A percentile compares a stretch with the other conserved stretches of the same genome.
Evolutionary conservation across 2,888 invertebrate species (phyloP).

Genomic region (Mayetiola destructor): DNA sequence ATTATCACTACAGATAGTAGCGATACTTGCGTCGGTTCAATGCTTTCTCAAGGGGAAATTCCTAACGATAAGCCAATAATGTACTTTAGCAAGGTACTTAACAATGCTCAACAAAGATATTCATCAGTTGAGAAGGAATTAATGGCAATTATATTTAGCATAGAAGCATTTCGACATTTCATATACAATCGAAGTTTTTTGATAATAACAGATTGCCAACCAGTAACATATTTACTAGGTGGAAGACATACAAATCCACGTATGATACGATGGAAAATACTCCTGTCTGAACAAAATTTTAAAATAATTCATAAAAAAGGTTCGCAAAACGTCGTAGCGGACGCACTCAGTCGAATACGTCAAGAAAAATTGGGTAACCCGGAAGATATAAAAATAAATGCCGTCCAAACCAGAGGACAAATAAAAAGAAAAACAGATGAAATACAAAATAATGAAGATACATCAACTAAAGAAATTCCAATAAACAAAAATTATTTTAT

Average conservation of each 20-base stretch:
- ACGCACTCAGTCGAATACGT: not conserved
- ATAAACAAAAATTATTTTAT: not conserved
- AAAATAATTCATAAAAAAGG: not conserved
- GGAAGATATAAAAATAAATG: not conserved
- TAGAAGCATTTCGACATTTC: not conserved
- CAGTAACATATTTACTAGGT: not conserved
- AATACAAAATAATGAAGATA: not conserved
- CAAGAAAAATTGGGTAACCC: not conserved
- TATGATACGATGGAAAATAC: not conserved
- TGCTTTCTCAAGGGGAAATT: not conserved
- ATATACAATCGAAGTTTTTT: not conserved
- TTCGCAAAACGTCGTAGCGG: not conserved
- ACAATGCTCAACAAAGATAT: not conserved
- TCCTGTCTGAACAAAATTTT: not conserved
- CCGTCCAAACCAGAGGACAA: not conserved
- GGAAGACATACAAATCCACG: not conserved
- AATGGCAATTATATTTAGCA: not conserved
- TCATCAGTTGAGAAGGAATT: not conserved
- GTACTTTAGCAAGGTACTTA: not conserved
- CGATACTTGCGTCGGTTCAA: not conserved
- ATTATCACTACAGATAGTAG: not conserved
- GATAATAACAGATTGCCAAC: not conserved
- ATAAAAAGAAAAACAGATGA: not conserved
- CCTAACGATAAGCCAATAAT: not conserved
- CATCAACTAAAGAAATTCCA: too few relatives aligned